Evolutionary conservation across 2,888 invertebrate species (phyloP).

Genomic region (Agonopterix arenella): DNA sequence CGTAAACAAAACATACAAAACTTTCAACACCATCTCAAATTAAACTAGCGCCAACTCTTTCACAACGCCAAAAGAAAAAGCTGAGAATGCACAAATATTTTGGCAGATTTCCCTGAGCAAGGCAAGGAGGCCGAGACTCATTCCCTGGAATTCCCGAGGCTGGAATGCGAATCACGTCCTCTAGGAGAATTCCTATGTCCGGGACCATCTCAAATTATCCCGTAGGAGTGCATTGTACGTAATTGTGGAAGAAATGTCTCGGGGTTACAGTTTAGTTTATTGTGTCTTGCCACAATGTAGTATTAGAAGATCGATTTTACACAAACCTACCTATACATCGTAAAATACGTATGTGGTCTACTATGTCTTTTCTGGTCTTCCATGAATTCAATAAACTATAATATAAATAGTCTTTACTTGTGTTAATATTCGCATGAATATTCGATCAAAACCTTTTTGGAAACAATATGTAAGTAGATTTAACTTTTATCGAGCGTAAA

Average conservation of each 20-base stretch:
- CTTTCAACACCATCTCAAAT: conserved; percentile 11
- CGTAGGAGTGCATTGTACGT: conserved; percentile 26
- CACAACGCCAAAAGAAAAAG: conserved; percentile 33
- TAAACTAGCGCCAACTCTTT: conserved; percentile 20
- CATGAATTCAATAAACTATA: too few species aligned
- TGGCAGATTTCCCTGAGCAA: conserved; percentile 34
- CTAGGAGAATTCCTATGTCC: conserved; percentile 31
- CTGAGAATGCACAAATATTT: conserved; percentile 37
- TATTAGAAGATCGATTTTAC: too few species aligned
- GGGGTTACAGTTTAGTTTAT: too few species aligned
- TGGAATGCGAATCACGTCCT: conserved; percentile 49
- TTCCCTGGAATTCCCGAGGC: conserved; percentile 20
- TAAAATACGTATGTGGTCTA: too few species aligned
- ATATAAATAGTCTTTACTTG: too few species aligned
- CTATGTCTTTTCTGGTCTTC: too few species aligned
- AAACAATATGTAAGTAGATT: too few species aligned
- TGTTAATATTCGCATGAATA: too few species aligned
- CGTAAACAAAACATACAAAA: not conserved
- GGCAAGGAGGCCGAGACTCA: conserved; percentile 20
- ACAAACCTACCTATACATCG: too few species aligned
- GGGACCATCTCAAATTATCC: conserved; percentile 38
- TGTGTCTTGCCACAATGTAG: not conserved
- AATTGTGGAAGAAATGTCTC: conserved; percentile 14
- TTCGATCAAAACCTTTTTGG: too few species aligned
- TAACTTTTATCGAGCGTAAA: too few species aligned